Evolutionary conservation across 2,797 vertebrate genomes (phyloP).

Genomic region (Pangasius larnaudii): DNA sequence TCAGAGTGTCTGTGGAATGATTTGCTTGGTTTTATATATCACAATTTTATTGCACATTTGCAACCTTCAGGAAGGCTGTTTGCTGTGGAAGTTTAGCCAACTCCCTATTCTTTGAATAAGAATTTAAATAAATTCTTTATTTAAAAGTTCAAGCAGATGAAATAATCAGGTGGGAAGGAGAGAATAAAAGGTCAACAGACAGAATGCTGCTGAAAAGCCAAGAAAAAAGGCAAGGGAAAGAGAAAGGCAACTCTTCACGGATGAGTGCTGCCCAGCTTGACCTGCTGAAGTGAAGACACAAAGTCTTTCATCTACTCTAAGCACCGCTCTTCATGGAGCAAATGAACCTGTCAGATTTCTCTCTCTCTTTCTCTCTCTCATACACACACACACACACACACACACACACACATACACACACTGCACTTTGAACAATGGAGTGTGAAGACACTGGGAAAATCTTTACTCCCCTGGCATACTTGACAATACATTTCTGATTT

Average conservation of each 20-base stretch:
- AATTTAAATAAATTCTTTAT: background rate
- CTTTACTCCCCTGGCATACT: slow-evolving; percentile 14
- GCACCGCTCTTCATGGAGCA: slow-evolving; percentile 92
- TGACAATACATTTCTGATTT: background rate
- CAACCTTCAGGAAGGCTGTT: background rate
- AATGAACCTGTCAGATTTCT: slow-evolving; percentile 96
- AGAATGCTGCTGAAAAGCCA: slow-evolving; percentile 40
- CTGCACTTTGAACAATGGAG: slow-evolving; percentile 34
- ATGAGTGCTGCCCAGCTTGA: slow-evolving; percentile 82
- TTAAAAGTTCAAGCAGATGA: slow-evolving; percentile 30
- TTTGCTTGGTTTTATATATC: background rate
- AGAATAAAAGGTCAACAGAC: slow-evolving; percentile 20
- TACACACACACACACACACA: slow-evolving; percentile 41
- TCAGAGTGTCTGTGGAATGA: background rate
- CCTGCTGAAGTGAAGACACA: slow-evolving; percentile 90
- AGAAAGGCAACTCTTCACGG: slow-evolving; percentile 69
- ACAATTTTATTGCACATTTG: background rate
- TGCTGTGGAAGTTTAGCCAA: background rate
- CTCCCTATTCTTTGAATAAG: background rate
- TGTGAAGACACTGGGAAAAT: slow-evolving; percentile 54
- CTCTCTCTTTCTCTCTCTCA: slow-evolving; percentile 73
- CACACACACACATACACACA: slow-evolving; percentile 59
- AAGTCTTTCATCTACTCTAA: slow-evolving; percentile 97
- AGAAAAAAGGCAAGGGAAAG: slow-evolving; percentile 49
- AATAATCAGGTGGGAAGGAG: slow-evolving; percentile 52